Conservation (phyloP, 2,113 vertebrate species). For the Corythoichthys intestinalis region DNA sequence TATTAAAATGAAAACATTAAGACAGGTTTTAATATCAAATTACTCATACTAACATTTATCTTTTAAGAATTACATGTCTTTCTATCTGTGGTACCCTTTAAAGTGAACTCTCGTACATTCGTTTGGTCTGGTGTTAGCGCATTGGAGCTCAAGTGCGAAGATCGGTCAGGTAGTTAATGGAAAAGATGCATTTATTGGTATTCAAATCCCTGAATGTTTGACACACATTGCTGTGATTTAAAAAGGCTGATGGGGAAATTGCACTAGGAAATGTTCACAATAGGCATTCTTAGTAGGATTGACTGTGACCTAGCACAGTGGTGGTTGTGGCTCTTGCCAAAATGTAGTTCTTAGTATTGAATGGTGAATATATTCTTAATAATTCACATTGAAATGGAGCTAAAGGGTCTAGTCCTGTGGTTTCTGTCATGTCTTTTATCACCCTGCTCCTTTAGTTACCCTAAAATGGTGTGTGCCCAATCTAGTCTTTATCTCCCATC, state of each 20-base stretch:
- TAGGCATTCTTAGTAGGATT: constrained; percentile 25
- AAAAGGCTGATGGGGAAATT: constrained; percentile 33
- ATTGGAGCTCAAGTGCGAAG: neutral
- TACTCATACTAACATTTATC: too few relatives aligned
- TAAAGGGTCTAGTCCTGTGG: neutral
- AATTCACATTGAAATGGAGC: neutral
- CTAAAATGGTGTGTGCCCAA: constrained; percentile 29
- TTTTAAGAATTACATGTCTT: too few relatives aligned
- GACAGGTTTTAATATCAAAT: too few relatives aligned
- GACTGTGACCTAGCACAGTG: constrained; percentile 4
- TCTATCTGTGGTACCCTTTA: too few relatives aligned
- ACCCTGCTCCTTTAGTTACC: constrained; percentile 15
- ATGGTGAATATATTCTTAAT: neutral
- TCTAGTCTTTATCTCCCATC: constrained; percentile 24
- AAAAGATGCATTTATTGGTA: neutral
- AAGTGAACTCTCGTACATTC: too few relatives aligned
- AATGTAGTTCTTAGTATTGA: neutral
- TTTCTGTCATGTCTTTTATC: constrained; percentile 12
- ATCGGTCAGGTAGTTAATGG: neutral
- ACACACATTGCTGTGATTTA: constrained; percentile 34
- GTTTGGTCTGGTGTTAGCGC: too few relatives aligned
- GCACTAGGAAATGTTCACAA: constrained; percentile 34
- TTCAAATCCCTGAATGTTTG: constrained; percentile 35
- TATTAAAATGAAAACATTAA: too few relatives aligned
- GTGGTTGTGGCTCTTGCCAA: neutral